Percentiles rank a stretch among this genome's conserved stretches.
phyloP scores from a whole-genome alignment of 1,140 invertebrate genomes.

The Lepidurus packardi region DNA sequence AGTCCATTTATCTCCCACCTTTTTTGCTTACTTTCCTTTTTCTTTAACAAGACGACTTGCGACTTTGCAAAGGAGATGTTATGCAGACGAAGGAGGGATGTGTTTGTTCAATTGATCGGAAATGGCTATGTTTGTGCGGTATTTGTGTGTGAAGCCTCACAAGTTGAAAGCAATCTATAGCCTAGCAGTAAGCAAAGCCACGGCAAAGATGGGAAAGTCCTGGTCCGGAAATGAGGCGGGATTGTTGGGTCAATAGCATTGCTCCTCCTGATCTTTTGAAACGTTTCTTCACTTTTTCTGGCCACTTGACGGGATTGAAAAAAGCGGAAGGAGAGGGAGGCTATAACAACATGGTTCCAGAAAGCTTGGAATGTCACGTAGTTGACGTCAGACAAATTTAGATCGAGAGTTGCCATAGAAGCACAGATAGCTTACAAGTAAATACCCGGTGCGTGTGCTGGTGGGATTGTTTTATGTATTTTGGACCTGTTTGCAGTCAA shows the following conservation, averaged over 20 bases:
- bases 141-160: background rate
- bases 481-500: background rate
- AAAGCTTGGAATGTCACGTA: background rate
- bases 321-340: background rate
- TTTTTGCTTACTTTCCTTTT: background rate
- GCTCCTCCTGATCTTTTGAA: background rate
- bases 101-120: slow-evolving; percentile 19
- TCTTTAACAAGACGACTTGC: background rate
- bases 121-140: background rate
- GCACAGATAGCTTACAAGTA: background rate
- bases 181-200: slow-evolving; percentile 4
- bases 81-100: background rate
- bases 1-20: no score
- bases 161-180: background rate
- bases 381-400: background rate
- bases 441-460: background rate
- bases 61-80: slow-evolving; percentile 1
- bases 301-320: background rate
- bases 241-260: slow-evolving; percentile 5
- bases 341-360: background rate
- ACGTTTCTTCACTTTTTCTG: background rate
- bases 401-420: slow-evolving; percentile 4
- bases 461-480: background rate
- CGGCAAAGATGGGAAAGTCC: slow-evolving; percentile 4
- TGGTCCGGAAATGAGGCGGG: background rate